Evolutionary conservation across 92 coral and sea anemone genomes (phyloP), one percentile per base, ranked within the genome.

Genomic region (Zoanthus solanderi): DNA sequence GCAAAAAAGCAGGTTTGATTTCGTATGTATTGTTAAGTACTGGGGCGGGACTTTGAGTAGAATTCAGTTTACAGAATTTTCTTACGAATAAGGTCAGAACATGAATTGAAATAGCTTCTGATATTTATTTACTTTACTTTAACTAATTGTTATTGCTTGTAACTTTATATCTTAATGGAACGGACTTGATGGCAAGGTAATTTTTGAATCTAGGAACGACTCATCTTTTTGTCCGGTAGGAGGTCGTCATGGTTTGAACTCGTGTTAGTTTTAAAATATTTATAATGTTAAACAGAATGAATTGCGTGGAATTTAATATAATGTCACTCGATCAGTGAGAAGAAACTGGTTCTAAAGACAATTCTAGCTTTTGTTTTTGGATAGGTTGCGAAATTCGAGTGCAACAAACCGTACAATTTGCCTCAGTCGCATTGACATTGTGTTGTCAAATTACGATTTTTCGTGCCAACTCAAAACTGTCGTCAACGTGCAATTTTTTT

Each of bases 71-170:
- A 79, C 83, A 34, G 47, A 58, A 68, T 32, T 57, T 23, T 71
- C 60, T 46, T 46, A 67, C 31, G 48, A 18, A 16, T 60, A 44
- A 17, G n/a, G 48, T 72, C 48, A 37, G 16, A 29, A 47, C 75
- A 4, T 63, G 63, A 80, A 66, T 63, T 42, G 18, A 79, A 65
- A 61, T 37, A 6, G 34, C 12, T 7, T 65, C 73, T 63, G 37
- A 28, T 66, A 46, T 81, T 81, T 81, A 66, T 81, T 81, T 81
- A 81, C 85, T 81, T 81, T 65, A 28, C 60, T 66, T 8, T 0
- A 46, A 66, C n/a, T 81, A 81, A 77, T 66, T 81, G 76, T 47
- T 66, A 81, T 23, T 14, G 13, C 54, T 3, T 67, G 85, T 63
- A 67, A 81, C 28, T 81, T 67, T 66, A 66, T 81, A 66, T 71